A percentile compares a stretch with the other conserved stretches of the same genome.
Evolutionary conservation across 2,888 invertebrate genomes (phyloP).

Genomic region (Stegana nigrithorax): DNA sequence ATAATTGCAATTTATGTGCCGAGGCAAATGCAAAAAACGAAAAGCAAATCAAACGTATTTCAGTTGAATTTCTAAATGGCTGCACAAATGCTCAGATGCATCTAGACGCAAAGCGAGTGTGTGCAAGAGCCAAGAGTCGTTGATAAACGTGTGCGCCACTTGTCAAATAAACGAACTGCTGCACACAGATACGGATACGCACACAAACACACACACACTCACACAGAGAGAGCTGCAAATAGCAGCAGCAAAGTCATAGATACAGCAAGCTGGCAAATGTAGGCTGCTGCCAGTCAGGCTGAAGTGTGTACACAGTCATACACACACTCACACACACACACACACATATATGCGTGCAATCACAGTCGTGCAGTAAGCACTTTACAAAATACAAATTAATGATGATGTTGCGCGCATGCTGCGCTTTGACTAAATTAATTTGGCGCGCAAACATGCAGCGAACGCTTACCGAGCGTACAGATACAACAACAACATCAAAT

Average conservation of each 20-base stretch:
- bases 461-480: slow-evolving; percentile 6
- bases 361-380: slow-evolving; percentile 20
- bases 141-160: slow-evolving; percentile 43
- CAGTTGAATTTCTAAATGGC: slow-evolving; percentile 48
- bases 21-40: neutral
- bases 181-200: slow-evolving; percentile 5
- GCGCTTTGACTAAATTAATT: slow-evolving; percentile 58
- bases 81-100: slow-evolving; percentile 42
- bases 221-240: neutral
- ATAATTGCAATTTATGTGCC: slow-evolving; percentile 48
- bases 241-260: too few relatives aligned
- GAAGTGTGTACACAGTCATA: slow-evolving; percentile 3
- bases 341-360: slow-evolving; percentile 26
- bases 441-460: slow-evolving; percentile 51
- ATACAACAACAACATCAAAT: slow-evolving; percentile 5
- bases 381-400: slow-evolving; percentile 26
- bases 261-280: neutral
- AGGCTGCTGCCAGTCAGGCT: slow-evolving; percentile 23
- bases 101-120: neutral
- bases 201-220: slow-evolving; percentile 18
- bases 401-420: slow-evolving; percentile 24
- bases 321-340: slow-evolving; percentile 20
- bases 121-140: slow-evolving; percentile 21
- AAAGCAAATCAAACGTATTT: slow-evolving; percentile 34
- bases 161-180: slow-evolving; percentile 15